Evolutionary conservation across 2,888 invertebrate genomes (phyloP).

Genomic region (Lochmaea crataegi): DNA sequence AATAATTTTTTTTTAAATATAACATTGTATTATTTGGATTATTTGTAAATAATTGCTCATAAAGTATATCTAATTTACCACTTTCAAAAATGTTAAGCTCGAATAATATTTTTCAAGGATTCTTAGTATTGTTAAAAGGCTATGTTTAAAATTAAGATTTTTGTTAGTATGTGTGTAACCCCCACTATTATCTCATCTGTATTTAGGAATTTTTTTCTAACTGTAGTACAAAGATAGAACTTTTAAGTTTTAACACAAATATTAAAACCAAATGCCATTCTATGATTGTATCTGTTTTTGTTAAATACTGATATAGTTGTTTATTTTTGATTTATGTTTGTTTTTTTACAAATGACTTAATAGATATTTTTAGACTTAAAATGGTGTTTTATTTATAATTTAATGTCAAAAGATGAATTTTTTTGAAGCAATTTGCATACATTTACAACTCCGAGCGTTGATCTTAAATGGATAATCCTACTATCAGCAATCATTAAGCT

Average conservation of each 20-base stretch:
- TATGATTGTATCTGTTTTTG: conserved; percentile 21
- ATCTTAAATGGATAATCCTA: too few relatives aligned
- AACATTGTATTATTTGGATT: too few relatives aligned
- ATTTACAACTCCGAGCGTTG: too few relatives aligned
- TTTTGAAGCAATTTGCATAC: too few relatives aligned
- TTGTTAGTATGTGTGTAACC: not conserved
- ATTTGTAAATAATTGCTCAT: too few relatives aligned
- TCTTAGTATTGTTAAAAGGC: too few relatives aligned
- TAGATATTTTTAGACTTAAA: conserved; percentile 1
- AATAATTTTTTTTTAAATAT: too few relatives aligned
- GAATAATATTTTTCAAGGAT: too few relatives aligned
- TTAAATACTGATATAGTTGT: conserved; percentile 25
- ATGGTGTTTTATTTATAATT: not conserved
- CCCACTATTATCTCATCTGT: not conserved
- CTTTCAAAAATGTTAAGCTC: too few relatives aligned
- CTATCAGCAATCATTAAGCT: too few relatives aligned
- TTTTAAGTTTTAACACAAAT: not conserved
- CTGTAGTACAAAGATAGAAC: conserved; percentile 13
- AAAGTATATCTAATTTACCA: too few relatives aligned
- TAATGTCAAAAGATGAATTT: too few relatives aligned
- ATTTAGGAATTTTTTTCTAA: not conserved
- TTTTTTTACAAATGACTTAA: conserved; percentile 22
- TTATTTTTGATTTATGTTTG: conserved; percentile 16
- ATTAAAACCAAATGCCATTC: conserved; percentile 27
- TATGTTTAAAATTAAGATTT: not conserved